Base-by-base conservation (phyloP, 1,140 invertebrate species). In the Conus ventricosus region DNA sequence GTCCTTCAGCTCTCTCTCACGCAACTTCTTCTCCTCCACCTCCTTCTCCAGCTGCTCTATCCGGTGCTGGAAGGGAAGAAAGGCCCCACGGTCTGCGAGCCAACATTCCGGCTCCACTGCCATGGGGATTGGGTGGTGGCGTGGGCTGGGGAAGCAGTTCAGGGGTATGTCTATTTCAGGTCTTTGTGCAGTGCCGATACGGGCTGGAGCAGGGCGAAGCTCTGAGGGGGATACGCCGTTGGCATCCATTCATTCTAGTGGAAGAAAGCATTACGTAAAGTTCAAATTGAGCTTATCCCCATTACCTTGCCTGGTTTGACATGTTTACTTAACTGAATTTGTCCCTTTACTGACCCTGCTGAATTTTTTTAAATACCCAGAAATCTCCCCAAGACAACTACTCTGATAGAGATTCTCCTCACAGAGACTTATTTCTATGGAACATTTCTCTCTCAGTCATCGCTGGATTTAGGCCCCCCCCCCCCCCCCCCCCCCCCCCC, bases 11-110 rank as follows among this genome's bases (percentile, higher is more conserved):
- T 92, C 90, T 89, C 93, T 94, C 88, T 94, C 94, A 89, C 93
- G 91, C 8, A 93, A 91, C 39, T 91, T 60, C 53, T 94, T 94
- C 63, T 95, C 94, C 60, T 94, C 94, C 55, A 93, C 91, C 83
- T 94, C 92, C 63, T 92, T 90, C 54, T 92, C 91, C 78, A 92
- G 91, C 57, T 93, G 93, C n/a, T 91, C 90, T 7, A 95, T 89
- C 54, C 92, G 94, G 27, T 91, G 90, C 80, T 94, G 91, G 94
- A 95, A 13, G 95, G 95, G 89, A 94, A 95, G 88, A 94, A 95
- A n/a, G 95, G 89, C 1, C 95, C 95, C 4, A 95, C 94, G 4
- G 95, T 95, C 90, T 95, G 95, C 0, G 94, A 95, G n/a, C 91
- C 83, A 53, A 91, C 91, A 63, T 88, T 91, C 20, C 90, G 86